Percentiles rank a stretch among this genome's conserved stretches.
phyloP scores from a whole-genome alignment of 1,140 invertebrate species.

The Charaxes varanes region DNA sequence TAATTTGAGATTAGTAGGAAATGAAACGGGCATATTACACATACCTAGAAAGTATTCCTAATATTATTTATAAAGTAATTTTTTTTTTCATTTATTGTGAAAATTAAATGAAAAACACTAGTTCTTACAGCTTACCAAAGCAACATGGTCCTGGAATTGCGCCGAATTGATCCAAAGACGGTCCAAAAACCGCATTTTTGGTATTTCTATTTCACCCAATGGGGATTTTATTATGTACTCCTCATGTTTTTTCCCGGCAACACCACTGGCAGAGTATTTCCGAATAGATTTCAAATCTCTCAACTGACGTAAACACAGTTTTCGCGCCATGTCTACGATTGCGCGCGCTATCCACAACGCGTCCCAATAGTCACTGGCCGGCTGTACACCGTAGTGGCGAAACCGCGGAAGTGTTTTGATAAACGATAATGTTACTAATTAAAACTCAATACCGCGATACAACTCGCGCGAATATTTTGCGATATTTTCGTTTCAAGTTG shows the following conservation, averaged over 20 bases:
- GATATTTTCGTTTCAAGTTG: no score
- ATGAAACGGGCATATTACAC: no score
- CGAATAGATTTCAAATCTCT: slow-evolving; percentile 45
- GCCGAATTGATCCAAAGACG: slow-evolving; percentile 35
- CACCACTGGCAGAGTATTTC: slow-evolving; percentile 34
- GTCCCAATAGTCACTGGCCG: slow-evolving; percentile 21
- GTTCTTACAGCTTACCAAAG: no score
- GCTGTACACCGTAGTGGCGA: neutral
- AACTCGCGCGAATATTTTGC: neutral
- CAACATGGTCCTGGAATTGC: slow-evolving; percentile 40
- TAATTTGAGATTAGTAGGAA: no score
- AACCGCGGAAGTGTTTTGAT: slow-evolving; percentile 10
- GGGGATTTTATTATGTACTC: slow-evolving; percentile 47
- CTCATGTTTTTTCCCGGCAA: slow-evolving; percentile 29
- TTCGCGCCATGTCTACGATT: slow-evolving; percentile 38
- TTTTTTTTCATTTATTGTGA: no score
- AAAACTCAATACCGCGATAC: slow-evolving; percentile 7
- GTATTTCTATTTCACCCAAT: slow-evolving; percentile 41
- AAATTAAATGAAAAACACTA: no score
- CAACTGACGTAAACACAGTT: slow-evolving; percentile 42
- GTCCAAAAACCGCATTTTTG: slow-evolving; percentile 46
- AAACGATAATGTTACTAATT: slow-evolving; percentile 3
- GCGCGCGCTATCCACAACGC: slow-evolving; percentile 30
- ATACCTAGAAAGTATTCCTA: no score
- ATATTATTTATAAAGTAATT: no score